These are phyloP conservation scores for Amazona finschi DNA, from an alignment of 2,797 vertebrate species.

Conservation along the genomic window DNA sequence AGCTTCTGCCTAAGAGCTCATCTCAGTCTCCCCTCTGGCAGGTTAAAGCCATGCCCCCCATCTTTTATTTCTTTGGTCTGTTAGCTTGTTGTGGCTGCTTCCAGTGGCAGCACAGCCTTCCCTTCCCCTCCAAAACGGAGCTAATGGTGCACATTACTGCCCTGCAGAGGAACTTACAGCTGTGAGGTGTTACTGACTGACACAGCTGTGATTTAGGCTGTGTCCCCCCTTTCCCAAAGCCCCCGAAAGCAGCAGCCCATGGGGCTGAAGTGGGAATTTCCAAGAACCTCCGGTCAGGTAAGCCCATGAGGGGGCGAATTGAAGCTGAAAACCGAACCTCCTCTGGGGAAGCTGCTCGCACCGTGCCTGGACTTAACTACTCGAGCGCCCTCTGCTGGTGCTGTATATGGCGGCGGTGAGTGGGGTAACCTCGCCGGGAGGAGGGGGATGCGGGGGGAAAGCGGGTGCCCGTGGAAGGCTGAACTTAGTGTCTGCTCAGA, in stretches of 20 bases:
- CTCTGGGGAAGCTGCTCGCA: neutral
- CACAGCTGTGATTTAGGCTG: neutral
- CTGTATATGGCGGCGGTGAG: accelerated
- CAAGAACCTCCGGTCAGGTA: neutral
- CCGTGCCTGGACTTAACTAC: accelerated
- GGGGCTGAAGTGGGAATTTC: neutral
- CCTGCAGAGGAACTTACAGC: neutral
- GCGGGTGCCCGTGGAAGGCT: accelerated
- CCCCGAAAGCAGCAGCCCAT: neutral
- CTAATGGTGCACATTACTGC: neutral
- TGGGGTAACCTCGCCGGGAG: neutral
- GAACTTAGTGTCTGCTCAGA: neutral
- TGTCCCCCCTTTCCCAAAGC: neutral
- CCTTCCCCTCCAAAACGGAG: neutral
- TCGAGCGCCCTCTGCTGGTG: neutral
- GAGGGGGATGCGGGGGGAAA: neutral
- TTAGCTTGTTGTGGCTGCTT: neutral
- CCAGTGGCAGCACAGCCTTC: neutral
- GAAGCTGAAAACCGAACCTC: neutral
- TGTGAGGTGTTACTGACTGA: neutral
- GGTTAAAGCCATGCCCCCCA: neutral
- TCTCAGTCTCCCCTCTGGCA: neutral
- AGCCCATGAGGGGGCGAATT: slow-evolving; percentile 1
- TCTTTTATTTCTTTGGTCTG: neutral
- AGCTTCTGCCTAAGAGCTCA: neutral